Conservation (phyloP, 2,113 vertebrate species). For the Upupa epops region DNA sequence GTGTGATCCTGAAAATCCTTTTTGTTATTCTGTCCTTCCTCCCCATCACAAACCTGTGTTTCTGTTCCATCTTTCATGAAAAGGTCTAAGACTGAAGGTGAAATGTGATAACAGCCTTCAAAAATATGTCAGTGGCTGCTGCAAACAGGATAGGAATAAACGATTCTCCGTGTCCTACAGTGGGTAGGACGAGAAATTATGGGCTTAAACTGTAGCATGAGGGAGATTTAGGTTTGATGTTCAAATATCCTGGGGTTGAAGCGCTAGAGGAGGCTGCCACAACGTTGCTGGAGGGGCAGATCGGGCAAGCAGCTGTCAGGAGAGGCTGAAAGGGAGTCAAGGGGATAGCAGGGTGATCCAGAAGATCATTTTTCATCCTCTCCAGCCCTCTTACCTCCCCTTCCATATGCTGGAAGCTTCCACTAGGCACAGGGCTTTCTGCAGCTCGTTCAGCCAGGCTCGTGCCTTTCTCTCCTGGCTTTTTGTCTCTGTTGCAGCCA, state of each 20-base stretch:
- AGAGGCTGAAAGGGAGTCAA: neutral
- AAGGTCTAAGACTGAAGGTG: slow-evolving; percentile 63
- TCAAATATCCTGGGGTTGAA: neutral
- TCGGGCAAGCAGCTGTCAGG: neutral
- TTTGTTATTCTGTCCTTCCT: slow-evolving; percentile 53
- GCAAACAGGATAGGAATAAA: slow-evolving; percentile 50
- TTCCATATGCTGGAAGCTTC: neutral
- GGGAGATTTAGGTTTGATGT: slow-evolving; percentile 10
- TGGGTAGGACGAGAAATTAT: slow-evolving; percentile 46
- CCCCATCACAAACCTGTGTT: neutral
- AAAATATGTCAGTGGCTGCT: slow-evolving; percentile 51
- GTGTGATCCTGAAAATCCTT: slow-evolving; percentile 18
- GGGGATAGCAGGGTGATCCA: neutral
- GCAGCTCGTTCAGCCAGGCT: neutral
- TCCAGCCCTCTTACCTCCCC: neutral
- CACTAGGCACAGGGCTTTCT: neutral
- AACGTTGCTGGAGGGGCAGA: neutral
- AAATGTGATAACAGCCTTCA: slow-evolving; percentile 67
- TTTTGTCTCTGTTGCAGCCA: slow-evolving; percentile 1
- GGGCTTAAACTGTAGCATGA: neutral
- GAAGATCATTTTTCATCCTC: slow-evolving; percentile 17
- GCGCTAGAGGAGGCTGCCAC: neutral
- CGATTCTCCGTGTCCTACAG: neutral
- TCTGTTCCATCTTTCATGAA: slow-evolving; percentile 53
- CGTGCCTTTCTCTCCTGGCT: neutral